Percentiles rank a stretch among this genome's conserved stretches.
Evolutionary conservation across 2,888 invertebrate genomes (phyloP).

Genomic region (Petrophora chlorosata): DNA sequence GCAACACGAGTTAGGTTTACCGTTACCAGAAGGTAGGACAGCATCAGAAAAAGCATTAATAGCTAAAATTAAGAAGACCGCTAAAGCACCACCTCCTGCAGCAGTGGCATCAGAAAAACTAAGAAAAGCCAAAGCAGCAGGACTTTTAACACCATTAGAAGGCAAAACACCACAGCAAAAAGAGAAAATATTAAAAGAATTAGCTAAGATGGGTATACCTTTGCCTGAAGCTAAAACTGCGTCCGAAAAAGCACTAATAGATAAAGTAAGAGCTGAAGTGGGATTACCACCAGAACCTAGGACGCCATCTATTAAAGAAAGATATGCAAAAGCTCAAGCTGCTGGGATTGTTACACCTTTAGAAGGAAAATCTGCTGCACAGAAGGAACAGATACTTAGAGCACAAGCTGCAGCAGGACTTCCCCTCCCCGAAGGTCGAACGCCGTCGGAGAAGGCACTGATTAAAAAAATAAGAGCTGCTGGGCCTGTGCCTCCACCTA

Average conservation of each 20-base stretch:
- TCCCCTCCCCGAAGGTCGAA: conserved; percentile 43
- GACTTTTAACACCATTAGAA: conserved; percentile 37
- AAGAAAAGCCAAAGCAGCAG: conserved; percentile 33
- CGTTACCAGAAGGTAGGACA: conserved; percentile 38
- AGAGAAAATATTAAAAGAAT: conserved; percentile 37
- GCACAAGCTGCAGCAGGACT: conserved; percentile 34
- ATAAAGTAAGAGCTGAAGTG: conserved; percentile 25
- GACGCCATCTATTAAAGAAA: conserved; percentile 24
- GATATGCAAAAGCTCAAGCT: conserved; percentile 26
- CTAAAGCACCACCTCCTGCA: conserved; percentile 2
- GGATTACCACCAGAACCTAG: conserved; percentile 45
- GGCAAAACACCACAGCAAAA: conserved; percentile 41
- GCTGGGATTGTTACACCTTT: conserved; percentile 39
- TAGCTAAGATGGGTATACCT: conserved; percentile 31
- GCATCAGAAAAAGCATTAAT: conserved; percentile 40
- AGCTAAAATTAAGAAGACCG: conserved; percentile 32
- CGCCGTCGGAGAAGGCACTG: conserved; percentile 40
- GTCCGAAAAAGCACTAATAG: conserved; percentile 38
- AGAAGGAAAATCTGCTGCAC: conserved; percentile 36
- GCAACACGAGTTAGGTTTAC: conserved; percentile 34
- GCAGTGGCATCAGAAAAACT: conserved; percentile 34
- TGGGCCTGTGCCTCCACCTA: not conserved
- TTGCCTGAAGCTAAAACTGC: conserved; percentile 40
- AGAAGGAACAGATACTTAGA: conserved; percentile 41
- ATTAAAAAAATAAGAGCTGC: conserved; percentile 22